Base-by-base conservation (phyloP, 92 coral and sea anemone species). In the Phymanthus crucifer region DNA sequence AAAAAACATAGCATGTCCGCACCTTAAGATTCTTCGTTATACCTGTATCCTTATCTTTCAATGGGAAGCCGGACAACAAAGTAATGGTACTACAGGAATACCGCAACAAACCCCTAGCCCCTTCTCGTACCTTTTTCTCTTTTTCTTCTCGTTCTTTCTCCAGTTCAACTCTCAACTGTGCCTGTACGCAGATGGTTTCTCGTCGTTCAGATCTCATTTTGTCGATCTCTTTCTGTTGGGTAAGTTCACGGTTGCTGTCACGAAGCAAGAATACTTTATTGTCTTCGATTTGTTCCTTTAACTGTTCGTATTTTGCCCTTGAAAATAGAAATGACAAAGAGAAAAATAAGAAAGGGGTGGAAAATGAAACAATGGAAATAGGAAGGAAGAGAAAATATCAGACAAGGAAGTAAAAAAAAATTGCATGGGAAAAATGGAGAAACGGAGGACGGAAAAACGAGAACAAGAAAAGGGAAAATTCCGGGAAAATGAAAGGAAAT, bases 131-230 rank as follows among this genome's bases (percentile, higher is more conserved):
- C 90, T 83, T 89, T 71, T 78, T 86, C 76, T 89, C 88, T 32
- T 82, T 78, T 11, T 78, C 87, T 0, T 19, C 66, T 21, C 89
- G 26, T 43, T 82, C 93, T 54, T 79, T 89, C 18, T 86, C 90
- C 70, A 86, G 61, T 65, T 89, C 93, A 24, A 82, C 82, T n/a
- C 93, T 80, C 16, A 82, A 45, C 21, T 86, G 90, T 9, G 93
- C 93, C 48, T 89, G 93, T 3, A 82, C 74, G 7, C 79, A 89
- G 81, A 89, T 81, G 6, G 90, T 89, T 40, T 89, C 93, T 29
- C 93, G 83, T 31, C 93, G 73, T 32, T 89, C 93, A 0, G 82
- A 83, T 78, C 77, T 89, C 93, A 89, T 89, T 47, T 86, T 82
- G 80, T 89, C 93, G 57, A 89, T 89, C 36, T 84, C 78, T 13